Base-by-base conservation (phyloP, 2,797 vertebrate genomes). In the Odontamblyopus rebecca region DNA sequence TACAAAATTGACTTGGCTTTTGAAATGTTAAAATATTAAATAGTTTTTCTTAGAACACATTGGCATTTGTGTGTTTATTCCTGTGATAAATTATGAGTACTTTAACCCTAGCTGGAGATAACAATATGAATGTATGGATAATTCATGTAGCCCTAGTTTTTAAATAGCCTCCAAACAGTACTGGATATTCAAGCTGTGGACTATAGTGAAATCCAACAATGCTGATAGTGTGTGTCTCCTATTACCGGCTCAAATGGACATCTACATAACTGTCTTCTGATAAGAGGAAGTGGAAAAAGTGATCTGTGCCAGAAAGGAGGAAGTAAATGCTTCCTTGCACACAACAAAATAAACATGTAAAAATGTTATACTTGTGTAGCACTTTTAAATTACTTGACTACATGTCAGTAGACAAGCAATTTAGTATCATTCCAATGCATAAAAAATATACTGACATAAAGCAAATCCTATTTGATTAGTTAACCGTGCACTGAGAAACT, bases 241-340 rank as follows among this genome's bases (percentile, higher is more conserved):
- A 6, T 50, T 69, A 19, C 76, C 60, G 54, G 59, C 30, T 50
- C 44, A 6, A 64, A 77, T 73, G 73, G 71, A 86, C 84, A 88
- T 76, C 48, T 77, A 65, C 73, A 35, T 18, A 18, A 66, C 48
- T 51, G 75, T 77, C 61, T 81, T 81, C 57, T 59, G 64, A 71
- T 84, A 54, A 85, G 86, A 84, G 89, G 91, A 92, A 90, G 84
- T 89, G 85, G 73, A 83, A 88, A 83, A 88, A 76, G 29, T 70
- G 64, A 83, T 82, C 80, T 7, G 56, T 61, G 53, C 61, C 62
- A 56, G 67, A 67, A 79, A 89, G 80, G 54, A 41, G 83, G 89
- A 91, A 91, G 81, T 87, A 53, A 69, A 77, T 50, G 27, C 32
- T 69, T 68, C 86, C 73, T 75, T 86, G 80, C 63, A 59, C 66